These are phyloP conservation scores for Automeris io DNA, from an alignment of 2,888 invertebrate species.

Conservation along the genomic window DNA sequence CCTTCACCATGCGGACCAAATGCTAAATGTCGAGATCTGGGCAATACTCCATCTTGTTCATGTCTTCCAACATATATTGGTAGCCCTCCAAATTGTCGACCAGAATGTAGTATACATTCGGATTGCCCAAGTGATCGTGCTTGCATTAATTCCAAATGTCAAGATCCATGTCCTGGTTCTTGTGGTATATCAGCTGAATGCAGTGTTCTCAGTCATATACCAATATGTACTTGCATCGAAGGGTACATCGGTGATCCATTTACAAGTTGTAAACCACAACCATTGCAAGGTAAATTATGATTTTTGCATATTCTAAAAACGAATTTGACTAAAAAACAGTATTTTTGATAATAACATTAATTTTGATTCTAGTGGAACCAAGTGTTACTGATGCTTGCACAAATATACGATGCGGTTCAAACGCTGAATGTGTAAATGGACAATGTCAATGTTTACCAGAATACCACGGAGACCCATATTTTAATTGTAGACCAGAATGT, in stretches of 20 bases:
- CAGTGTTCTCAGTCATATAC: constrained; percentile 83
- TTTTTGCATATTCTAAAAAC: constrained; percentile 3
- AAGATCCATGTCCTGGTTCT: constrained; percentile 87
- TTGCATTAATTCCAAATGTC: constrained; percentile 85
- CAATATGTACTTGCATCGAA: constrained; percentile 83
- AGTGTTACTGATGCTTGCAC: constrained; percentile 78
- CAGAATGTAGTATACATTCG: constrained; percentile 83
- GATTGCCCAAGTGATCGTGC: constrained; percentile 86
- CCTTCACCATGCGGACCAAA: constrained; percentile 83
- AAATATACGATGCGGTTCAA: constrained; percentile 82
- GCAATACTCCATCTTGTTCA: constrained; percentile 79
- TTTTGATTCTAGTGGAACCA: constrained; percentile 45
- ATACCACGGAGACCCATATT: constrained; percentile 85
- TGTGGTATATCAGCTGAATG: constrained; percentile 81
- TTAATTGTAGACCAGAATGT: constrained; percentile 87
- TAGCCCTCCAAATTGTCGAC: constrained; percentile 83
- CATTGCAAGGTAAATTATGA: constrained; percentile 71
- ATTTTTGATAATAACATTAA: constrained; percentile 6
- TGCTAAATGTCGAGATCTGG: constrained; percentile 78
- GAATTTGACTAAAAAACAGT: not conserved
- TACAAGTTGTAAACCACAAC: constrained; percentile 71
- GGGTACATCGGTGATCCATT: constrained; percentile 88
- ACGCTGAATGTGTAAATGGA: constrained; percentile 80
- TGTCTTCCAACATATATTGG: constrained; percentile 81
- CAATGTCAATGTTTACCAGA: constrained; percentile 84